phyloP scores from a whole-genome alignment of 2,797 vertebrate species.

The Ciconia nigra region DNA sequence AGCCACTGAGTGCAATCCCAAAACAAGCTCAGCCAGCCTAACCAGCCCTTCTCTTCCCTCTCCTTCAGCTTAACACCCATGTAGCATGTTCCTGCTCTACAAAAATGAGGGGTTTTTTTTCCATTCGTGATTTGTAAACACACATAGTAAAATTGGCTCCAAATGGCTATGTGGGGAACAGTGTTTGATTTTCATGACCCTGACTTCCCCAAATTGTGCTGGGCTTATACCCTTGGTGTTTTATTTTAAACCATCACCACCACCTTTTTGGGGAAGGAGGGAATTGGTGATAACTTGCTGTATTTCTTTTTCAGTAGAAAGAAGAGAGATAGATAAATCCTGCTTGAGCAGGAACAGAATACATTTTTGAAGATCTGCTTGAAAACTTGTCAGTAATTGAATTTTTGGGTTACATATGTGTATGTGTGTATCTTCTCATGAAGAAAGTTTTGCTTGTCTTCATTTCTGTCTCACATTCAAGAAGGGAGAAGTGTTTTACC shows the following conservation, averaged over 20 bases:
- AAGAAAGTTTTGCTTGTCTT: not conserved
- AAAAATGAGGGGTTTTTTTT: not conserved
- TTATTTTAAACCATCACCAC: not conserved
- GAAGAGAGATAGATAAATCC: not conserved
- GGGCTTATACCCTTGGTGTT: not conserved
- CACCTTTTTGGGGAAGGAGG: not conserved
- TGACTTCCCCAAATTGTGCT: not conserved
- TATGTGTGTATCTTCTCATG: not conserved
- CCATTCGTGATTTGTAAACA: not conserved
- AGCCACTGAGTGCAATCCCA: not conserved
- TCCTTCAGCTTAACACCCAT: not conserved
- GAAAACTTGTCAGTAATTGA: not conserved
- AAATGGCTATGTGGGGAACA: not conserved
- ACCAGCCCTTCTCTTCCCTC: not conserved
- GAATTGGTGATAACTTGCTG: not conserved
- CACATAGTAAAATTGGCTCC: not conserved
- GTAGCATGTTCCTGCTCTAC: not conserved
- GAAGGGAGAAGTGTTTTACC: not conserved
- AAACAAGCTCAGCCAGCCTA: not conserved
- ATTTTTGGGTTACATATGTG: not conserved
- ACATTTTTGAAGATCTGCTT: not conserved
- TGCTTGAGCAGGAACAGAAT: not conserved
- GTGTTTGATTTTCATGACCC: not conserved
- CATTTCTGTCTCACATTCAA: not conserved
- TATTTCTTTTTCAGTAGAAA: not conserved